Evolutionary conservation across 2,888 invertebrate genomes (phyloP), one percentile per base, ranked within the genome.

Genomic region (Dolichomitus sp.): DNA sequence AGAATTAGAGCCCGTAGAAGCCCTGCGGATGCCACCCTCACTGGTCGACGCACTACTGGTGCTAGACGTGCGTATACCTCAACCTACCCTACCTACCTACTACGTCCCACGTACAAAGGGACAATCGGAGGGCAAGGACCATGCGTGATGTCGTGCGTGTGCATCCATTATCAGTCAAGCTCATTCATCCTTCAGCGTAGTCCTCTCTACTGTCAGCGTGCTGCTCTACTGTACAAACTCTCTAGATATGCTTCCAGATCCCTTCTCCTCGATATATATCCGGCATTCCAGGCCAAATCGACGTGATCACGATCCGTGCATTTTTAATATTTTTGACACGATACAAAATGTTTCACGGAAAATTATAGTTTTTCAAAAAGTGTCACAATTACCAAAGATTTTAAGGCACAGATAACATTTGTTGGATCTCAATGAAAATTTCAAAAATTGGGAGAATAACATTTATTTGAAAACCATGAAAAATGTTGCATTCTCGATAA

Each of bases 151-250:
- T 84, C 79, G 80, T 73, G 79, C 83, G 82, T 83, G 84, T 86
- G 87, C 87, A 87, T 89, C 85, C 66, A 87, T 88, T 87, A 88
- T 85, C 69, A 84, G 82, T 57, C 68, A 65, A 37, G 75, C 78
- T 81, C 77, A 84, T 84, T 68, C 78, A 84, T 76, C 77, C 72
- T 79, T 81, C 80, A 73, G 54, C 57, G 50, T 68, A 57, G 68
- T 65, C 69, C 59, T 42, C 72, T 70, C 68, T 12, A 75, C 80
- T 75, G 80, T 75, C 82, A 79, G 78, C 70, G n/a, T 30, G 75
- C 65, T 80, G 57, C 79, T 59, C 52, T 27, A 66, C 57, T 37
- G 48, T 69, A 52, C 57, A 23, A 45, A 73, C 50, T 42, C 37
- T 33, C 65, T 37, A 27, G 57, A n/a, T 30, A 42, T 30, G 61